These are phyloP conservation scores for Bombus difficillimus DNA, from an alignment of 1,140 invertebrate species.

Conservation along the genomic window DNA sequence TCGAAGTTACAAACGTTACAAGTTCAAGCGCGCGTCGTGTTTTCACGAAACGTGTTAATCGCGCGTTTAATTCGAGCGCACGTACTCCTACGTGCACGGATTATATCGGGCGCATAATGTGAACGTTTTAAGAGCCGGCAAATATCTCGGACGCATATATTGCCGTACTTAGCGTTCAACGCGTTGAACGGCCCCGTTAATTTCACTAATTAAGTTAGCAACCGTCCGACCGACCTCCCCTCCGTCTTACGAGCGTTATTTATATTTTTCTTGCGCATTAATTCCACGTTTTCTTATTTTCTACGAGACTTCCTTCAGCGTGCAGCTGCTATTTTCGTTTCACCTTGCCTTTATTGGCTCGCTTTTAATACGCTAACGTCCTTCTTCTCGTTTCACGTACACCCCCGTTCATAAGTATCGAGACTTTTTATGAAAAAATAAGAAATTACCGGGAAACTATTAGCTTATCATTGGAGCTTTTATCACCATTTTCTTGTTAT, in stretches of 20 bases:
- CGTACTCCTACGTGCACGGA: slow-evolving; percentile 49
- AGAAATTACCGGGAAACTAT: no score
- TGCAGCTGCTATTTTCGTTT: slow-evolving; percentile 43
- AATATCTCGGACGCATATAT: slow-evolving; percentile 64
- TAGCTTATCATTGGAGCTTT: rapidly evolving
- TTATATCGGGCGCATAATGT: slow-evolving; percentile 67
- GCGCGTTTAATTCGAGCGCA: slow-evolving; percentile 60
- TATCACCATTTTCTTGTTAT: no score
- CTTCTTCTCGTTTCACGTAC: no score
- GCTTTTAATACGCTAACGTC: slow-evolving; percentile 10
- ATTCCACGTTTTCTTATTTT: slow-evolving; percentile 57
- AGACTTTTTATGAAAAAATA: background rate
- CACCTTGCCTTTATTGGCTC: background rate
- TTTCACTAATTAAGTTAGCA: slow-evolving; percentile 82
- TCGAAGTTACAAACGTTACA: background rate
- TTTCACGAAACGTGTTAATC: slow-evolving; percentile 70
- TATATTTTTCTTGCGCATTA: slow-evolving; percentile 60
- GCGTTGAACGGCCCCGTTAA: slow-evolving; percentile 78
- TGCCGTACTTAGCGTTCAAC: slow-evolving; percentile 70
- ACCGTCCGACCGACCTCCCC: slow-evolving; percentile 52
- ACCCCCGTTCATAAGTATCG: background rate
- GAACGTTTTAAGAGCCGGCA: slow-evolving; percentile 66
- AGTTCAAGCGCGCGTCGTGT: slow-evolving; percentile 28
- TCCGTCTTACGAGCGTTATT: slow-evolving; percentile 66
- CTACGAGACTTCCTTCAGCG: slow-evolving; percentile 45